Evolutionary conservation across 2,797 vertebrate species (phyloP), one percentile per base, ranked within the genome.

Genomic region (Chrosomus eos): DNA sequence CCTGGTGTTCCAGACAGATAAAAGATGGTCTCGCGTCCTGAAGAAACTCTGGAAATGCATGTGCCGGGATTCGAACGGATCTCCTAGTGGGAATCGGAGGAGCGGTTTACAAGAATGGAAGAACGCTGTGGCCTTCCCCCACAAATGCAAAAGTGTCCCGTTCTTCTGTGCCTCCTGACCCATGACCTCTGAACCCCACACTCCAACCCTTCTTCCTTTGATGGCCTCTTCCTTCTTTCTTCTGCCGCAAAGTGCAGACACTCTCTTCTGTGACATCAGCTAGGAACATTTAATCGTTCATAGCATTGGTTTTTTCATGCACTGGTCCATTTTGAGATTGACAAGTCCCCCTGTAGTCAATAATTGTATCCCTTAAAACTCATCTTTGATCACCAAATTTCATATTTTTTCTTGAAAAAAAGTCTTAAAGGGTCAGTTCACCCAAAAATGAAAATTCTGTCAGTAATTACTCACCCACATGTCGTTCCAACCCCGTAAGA

Each of bases 161-260:
- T 91, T 92, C 92, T 33, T 79, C 90, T 71, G 90, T 94, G 93
- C 92, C 94, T 94, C 92, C 93, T 95, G 93, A 95, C 94, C 94
- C 93, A 89, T 89, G 93, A 94, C 94, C 94, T 86, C 67, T 72
- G 75, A 78, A 88, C 88, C 82, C 90, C 91, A 91, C 92, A 92
- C 90, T 92, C 94, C 91, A 93, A 91, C 92, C 93, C 89, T 88
- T 80, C 89, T 82, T 86, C 89, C 94, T 94, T 95, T 90, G 89
- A 90, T 78, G 91, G 89, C 90, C 83, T 93, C 90, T 94, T 93
- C 93, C 92, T 92, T 81, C 36, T 82, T 80, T 33, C 28, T 84
- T 78, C 85, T 75, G 8, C 80, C 3, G 11, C 28, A 45, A 64
- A 74, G 21, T 33, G 33, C n/a, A 77, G 18, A 68, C 53, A 43